Percentiles rank a stretch among this genome's conserved stretches.
phyloP scores from a whole-genome alignment of 2,888 invertebrate species.

The Erebia palarica region DNA sequence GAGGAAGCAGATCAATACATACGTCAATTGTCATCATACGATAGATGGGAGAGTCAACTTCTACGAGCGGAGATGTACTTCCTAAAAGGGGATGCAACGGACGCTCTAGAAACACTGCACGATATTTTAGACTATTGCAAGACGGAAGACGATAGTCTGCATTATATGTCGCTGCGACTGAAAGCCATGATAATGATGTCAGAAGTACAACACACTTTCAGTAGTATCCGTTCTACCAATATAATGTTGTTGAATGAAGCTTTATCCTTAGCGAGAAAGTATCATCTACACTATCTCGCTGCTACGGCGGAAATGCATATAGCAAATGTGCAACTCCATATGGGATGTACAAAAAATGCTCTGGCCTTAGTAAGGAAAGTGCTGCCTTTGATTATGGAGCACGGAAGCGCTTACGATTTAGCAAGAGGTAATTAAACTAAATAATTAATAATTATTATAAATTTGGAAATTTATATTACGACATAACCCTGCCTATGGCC shows the following conservation, averaged over 20 bases:
- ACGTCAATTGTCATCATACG: constrained; percentile 85
- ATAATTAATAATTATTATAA: too few species aligned
- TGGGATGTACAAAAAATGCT: constrained; percentile 90
- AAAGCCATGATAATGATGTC: constrained; percentile 87
- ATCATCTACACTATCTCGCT: constrained; percentile 89
- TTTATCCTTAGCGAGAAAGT: constrained; percentile 87
- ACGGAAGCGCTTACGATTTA: constrained; percentile 91
- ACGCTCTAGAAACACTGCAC: constrained; percentile 73
- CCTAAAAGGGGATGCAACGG: constrained; percentile 75
- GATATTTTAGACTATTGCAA: constrained; percentile 79
- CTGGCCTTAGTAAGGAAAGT: constrained; percentile 86
- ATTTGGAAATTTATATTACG: too few species aligned
- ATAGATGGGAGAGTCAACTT: constrained; percentile 85
- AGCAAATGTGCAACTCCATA: constrained; percentile 88
- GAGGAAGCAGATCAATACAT: constrained; percentile 87
- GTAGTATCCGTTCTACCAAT: constrained; percentile 78
- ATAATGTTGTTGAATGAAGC: constrained; percentile 86
- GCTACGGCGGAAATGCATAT: constrained; percentile 90
- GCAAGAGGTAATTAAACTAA: constrained; percentile 80
- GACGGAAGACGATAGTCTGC: constrained; percentile 76
- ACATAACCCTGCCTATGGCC: too few species aligned
- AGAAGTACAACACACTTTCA: constrained; percentile 83
- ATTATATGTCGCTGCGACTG: constrained; percentile 81
- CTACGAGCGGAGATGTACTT: constrained; percentile 81
- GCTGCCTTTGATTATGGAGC: constrained; percentile 87